Evolutionary conservation across 2,113 vertebrate species (phyloP), one percentile per base, ranked within the genome.

Genomic region (Tragelaphus scriptus): DNA sequence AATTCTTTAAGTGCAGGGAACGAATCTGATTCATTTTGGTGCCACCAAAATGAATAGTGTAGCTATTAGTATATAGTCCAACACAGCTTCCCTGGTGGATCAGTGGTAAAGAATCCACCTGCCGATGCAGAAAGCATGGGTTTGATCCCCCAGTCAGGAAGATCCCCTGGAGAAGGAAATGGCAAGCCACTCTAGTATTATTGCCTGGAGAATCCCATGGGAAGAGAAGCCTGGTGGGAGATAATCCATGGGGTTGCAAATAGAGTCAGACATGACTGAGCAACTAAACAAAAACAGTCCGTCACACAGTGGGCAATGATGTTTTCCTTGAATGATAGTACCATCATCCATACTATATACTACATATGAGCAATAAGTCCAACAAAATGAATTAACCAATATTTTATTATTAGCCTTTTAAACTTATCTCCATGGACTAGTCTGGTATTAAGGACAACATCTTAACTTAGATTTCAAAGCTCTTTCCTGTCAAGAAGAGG

Each of bases 401-500:
- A 75, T 51, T 90, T 88, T 77, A 90, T 14, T 85, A 59, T 65
- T n/a, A 77, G 47, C 16, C 40, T n/a, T 91, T 98, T 71, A 59
- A 23, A 91, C 28, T 59, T 79, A 56, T 88, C 71, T 94, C 61
- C 81, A 91, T 55, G 16, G 17, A 82, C 7, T 79, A 91, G 17
- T 55, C 32, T 55, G 55, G 59, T 47, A 93, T 82, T 97, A 63
- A 96, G 28, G 44, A 86, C 26, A 93, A 30, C 51, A 65, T 91
- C 21, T 85, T 95, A 96, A 96, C 51, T 65, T 89, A 84, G 47
- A 84, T 32, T 25, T 89, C 49, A 79, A 93, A 94, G 28, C 40
- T 77, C 21, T 58, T 91, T 77, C 25, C 47, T 94, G 84, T 26
- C 51, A 95, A 71, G 59, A 3, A 95, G 56, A 47, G 93, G 7